phyloP scores from a whole-genome alignment of 2,888 invertebrate genomes.

The Xanthorhoe designata region DNA sequence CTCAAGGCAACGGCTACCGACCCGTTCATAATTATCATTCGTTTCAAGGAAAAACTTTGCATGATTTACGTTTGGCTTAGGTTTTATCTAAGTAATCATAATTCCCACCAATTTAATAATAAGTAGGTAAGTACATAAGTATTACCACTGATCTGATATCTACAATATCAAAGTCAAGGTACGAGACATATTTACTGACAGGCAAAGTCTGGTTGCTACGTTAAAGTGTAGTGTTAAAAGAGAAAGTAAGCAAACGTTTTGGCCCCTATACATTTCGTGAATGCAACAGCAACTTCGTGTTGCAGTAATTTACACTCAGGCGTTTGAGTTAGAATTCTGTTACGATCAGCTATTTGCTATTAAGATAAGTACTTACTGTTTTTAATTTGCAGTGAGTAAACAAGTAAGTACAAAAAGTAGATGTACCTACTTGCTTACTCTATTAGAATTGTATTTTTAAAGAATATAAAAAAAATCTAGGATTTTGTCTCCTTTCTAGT shows the following conservation, averaged over 20 bases:
- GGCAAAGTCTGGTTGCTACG: neutral
- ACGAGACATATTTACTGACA: neutral
- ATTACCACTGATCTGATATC: neutral
- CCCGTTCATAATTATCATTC: constrained; percentile 29
- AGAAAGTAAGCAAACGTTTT: constrained; percentile 7
- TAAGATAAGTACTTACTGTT: neutral
- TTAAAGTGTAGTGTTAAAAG: constrained; percentile 11
- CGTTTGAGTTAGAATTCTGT: neutral
- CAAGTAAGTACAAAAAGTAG: too few species aligned
- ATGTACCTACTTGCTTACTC: too few species aligned
- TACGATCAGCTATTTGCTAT: neutral
- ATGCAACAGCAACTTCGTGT: constrained; percentile 1
- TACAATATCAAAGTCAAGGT: neutral
- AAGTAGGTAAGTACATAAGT: neutral
- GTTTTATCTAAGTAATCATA: constrained; percentile 5
- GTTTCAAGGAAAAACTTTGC: constrained; percentile 23
- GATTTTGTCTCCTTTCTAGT: too few species aligned
- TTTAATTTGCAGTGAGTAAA: too few species aligned
- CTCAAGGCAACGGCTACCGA: constrained; percentile 48
- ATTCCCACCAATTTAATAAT: neutral
- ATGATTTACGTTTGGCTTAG: constrained; percentile 6
- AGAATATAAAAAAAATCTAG: too few species aligned
- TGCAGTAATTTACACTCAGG: constrained; percentile 15
- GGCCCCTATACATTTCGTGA: constrained; percentile 11
- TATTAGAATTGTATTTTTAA: too few species aligned